These are phyloP conservation scores for Rhincodon typus DNA, from an alignment of 2,797 vertebrate species.

Conservation along the genomic window DNA sequence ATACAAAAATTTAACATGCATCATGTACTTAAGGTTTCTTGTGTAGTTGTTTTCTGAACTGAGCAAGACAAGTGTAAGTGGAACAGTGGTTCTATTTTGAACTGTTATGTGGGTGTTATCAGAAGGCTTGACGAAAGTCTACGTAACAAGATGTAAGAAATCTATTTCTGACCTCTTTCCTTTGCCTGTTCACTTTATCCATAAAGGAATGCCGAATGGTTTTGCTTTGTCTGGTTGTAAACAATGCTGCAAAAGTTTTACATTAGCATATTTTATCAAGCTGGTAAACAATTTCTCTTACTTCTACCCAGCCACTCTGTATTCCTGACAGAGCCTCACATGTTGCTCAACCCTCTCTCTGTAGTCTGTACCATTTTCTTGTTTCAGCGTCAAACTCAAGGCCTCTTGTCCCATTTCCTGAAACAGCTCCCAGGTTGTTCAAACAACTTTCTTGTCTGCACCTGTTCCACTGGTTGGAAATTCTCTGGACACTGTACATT, in stretches of 20 bases:
- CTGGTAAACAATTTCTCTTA: neutral
- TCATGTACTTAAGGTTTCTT: neutral
- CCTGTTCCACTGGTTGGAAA: neutral
- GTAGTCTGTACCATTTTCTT: neutral
- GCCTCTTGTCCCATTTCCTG: neutral
- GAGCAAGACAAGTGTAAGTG: neutral
- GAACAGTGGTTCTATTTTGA: neutral
- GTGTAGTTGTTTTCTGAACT: neutral
- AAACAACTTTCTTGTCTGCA: neutral
- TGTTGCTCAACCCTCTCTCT: neutral
- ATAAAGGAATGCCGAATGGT: neutral
- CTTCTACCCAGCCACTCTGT: neutral
- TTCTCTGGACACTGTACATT: neutral
- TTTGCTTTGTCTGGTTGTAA: neutral
- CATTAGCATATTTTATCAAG: neutral
- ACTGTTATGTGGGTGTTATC: neutral
- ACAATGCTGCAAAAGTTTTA: neutral
- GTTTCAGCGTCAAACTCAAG: neutral
- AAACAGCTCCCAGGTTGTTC: neutral
- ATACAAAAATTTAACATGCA: neutral
- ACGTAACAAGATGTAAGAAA: neutral
- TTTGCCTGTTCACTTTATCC: neutral
- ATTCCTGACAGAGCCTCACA: neutral
- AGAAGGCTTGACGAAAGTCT: neutral
- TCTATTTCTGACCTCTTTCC: neutral